phyloP scores from a whole-genome alignment of 2,888 invertebrate species.

The Eugnorisma glareosa region DNA sequence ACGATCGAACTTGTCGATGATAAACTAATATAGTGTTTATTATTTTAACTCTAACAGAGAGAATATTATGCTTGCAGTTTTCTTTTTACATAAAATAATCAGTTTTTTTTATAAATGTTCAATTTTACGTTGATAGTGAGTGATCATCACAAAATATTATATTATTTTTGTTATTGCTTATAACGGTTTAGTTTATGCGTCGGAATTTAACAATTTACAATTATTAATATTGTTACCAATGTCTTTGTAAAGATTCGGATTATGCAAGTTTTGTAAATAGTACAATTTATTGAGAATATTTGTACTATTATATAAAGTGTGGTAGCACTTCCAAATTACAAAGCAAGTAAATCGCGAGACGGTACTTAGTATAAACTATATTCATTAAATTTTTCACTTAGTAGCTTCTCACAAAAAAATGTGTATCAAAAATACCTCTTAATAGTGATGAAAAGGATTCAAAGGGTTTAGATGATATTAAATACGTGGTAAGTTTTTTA shows the following conservation, averaged over 20 bases:
- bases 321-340: slow-evolving; percentile 36
- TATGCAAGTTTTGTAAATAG: slow-evolving; percentile 84
- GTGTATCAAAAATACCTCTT: slow-evolving; percentile 89
- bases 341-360: slow-evolving; percentile 61
- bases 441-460: slow-evolving; percentile 88
- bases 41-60: slow-evolving; percentile 60
- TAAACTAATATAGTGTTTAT: slow-evolving; percentile 67
- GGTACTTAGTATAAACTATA: slow-evolving; percentile 78
- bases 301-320: slow-evolving; percentile 59
- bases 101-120: slow-evolving; percentile 58
- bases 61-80: slow-evolving; percentile 66
- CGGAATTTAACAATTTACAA: slow-evolving; percentile 74
- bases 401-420: slow-evolving; percentile 77
- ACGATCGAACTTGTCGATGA: slow-evolving; percentile 57
- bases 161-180: slow-evolving; percentile 79
- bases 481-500: slow-evolving; percentile 86
- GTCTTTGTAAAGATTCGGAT: slow-evolving; percentile 76
- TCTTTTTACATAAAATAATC: slow-evolving; percentile 58
- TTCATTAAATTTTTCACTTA: slow-evolving; percentile 73
- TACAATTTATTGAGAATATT: slow-evolving; percentile 81
- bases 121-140: slow-evolving; percentile 62
- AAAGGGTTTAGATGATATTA: slow-evolving; percentile 88
- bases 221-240: slow-evolving; percentile 82
- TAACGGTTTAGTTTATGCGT: slow-evolving; percentile 77
- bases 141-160: slow-evolving; percentile 77